Conservation (phyloP, 2,113 vertebrate species). For the Equus przewalskii region DNA sequence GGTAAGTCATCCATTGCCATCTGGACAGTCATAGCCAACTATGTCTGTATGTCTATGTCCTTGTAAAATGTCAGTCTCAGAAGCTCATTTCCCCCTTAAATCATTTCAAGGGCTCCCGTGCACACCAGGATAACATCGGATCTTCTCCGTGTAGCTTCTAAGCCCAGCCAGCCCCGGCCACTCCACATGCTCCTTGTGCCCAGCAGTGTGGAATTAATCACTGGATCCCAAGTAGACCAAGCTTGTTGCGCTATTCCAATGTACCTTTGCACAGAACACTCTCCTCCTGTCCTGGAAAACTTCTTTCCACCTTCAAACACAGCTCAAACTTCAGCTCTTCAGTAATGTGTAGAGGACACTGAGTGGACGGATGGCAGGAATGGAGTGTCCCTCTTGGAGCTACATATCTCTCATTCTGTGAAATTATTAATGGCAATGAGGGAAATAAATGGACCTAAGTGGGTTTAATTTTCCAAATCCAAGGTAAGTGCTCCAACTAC, state of each 20-base stretch:
- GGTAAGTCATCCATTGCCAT: neutral
- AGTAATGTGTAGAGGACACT: neutral
- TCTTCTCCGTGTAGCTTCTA: neutral
- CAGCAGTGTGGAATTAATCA: rapidly evolving
- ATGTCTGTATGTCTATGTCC: neutral
- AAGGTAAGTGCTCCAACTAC: neutral
- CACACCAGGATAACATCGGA: neutral
- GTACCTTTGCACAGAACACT: neutral
- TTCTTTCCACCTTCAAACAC: neutral
- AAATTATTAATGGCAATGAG: neutral
- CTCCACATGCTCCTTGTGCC: neutral
- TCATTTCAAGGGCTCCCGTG: neutral
- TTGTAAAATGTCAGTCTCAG: neutral
- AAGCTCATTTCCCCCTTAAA: neutral
- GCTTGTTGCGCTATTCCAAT: neutral
- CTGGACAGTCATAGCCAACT: too few relatives aligned
- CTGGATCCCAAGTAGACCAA: rapidly evolving
- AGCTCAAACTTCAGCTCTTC: neutral
- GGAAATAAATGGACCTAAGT: neutral
- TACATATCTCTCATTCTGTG: neutral
- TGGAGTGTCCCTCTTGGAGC: too few relatives aligned
- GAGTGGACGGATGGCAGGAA: rapidly evolving
- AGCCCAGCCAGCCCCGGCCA: neutral
- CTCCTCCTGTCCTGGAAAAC: neutral
- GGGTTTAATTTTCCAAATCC: conserved; percentile 3